Percentiles rank a stretch among this genome's conserved stretches.
phyloP scores from a whole-genome alignment of 2,113 vertebrate species.

The Dicentrarchus labrax region DNA sequence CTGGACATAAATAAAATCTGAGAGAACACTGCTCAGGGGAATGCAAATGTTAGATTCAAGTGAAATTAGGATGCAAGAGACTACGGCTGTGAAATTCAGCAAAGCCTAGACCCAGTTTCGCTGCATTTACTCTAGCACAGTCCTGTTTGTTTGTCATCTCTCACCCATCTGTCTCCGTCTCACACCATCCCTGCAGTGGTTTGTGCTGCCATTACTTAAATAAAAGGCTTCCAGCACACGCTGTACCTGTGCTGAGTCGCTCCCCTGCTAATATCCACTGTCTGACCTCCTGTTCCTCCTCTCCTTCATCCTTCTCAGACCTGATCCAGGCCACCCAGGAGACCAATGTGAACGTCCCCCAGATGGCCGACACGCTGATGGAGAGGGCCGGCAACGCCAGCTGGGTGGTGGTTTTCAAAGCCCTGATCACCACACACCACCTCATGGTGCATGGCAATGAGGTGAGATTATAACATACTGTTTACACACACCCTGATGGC shows the following conservation, averaged over 20 bases:
- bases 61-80: conserved; percentile 23
- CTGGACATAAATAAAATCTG: background rate
- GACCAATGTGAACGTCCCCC: conserved; percentile 97
- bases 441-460: conserved; percentile 99
- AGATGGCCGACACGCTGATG: conserved; percentile 97
- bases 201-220: background rate
- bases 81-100: conserved; percentile 21
- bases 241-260: background rate
- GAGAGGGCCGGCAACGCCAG: conserved; percentile 98
- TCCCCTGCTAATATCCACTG: conserved; percentile 8
- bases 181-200: background rate
- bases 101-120: conserved; percentile 2
- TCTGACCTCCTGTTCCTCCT: conserved; percentile 38
- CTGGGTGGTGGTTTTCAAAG: conserved; percentile 99
- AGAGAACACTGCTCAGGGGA: background rate
- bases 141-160: conserved; percentile 25
- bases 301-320: conserved; percentile 83
- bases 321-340: conserved; percentile 98
- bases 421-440: conserved; percentile 97
- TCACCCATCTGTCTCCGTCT: conserved; percentile 8
- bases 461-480: conserved; percentile 82
- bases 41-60: background rate
- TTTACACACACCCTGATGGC: background rate
- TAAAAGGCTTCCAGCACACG: background rate
- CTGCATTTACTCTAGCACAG: background rate